A percentile compares a stretch with the other conserved stretches of the same genome.
Evolutionary conservation across 2,113 vertebrate genomes (phyloP).

Genomic region (Catagonus wagneri): DNA sequence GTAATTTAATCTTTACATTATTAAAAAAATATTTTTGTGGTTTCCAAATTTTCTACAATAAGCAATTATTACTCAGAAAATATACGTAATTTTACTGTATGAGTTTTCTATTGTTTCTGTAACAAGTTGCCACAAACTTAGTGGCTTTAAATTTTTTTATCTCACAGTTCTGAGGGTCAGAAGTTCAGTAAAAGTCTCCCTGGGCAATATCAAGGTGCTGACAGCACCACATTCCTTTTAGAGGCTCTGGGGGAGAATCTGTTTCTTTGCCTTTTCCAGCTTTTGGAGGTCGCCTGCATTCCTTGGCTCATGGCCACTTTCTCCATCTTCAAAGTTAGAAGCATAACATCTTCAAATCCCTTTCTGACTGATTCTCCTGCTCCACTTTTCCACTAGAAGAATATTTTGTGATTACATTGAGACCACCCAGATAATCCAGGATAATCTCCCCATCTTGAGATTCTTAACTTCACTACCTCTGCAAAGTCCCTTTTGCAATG

Average conservation of each 20-base stretch:
- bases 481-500: neutral
- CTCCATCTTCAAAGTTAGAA: constrained; percentile 36
- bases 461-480: neutral
- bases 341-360: neutral
- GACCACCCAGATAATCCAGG: neutral
- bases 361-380: neutral
- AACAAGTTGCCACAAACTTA: constrained; percentile 31
- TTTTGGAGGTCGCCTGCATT: constrained; percentile 31
- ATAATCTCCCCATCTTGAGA: neutral
- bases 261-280: neutral
- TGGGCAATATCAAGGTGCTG: neutral
- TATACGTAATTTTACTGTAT: neutral
- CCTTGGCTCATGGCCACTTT: neutral
- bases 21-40: neutral
- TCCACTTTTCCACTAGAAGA: neutral
- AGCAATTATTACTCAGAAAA: neutral
- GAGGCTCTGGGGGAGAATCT: neutral
- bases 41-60: neutral
- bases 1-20: neutral
- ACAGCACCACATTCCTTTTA: neutral
- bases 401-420: neutral
- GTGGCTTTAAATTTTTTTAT: constrained; percentile 31
- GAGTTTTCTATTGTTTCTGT: constrained; percentile 16
- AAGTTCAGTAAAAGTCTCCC: constrained; percentile 5
- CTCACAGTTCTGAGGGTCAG: neutral